A percentile compares a stretch with the other conserved stretches of the same genome.
These are phyloP conservation scores for Brachypteracias leptosomus DNA, from an alignment of 2,113 vertebrate genomes.

Conservation along the genomic window DNA sequence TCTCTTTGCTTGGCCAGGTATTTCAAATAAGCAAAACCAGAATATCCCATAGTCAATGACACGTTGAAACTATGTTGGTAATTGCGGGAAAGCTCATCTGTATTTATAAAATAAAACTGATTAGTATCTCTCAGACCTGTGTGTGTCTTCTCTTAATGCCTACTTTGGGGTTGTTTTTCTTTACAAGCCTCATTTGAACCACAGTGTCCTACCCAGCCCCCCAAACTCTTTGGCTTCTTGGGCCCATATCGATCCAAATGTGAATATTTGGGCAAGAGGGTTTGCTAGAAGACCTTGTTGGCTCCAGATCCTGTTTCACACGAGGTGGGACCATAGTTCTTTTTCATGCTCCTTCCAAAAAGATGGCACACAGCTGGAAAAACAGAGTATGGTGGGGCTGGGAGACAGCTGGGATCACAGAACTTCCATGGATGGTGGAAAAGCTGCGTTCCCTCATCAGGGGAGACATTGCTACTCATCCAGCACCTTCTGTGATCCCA, in stretches of 20 bases:
- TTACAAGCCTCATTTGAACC: neutral
- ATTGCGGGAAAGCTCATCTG: slow-evolving; percentile 71
- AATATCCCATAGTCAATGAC: slow-evolving; percentile 55
- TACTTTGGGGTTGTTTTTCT: neutral
- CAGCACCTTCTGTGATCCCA: neutral
- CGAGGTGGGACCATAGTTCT: neutral
- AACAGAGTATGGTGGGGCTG: neutral
- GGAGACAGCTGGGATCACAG: neutral
- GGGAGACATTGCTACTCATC: neutral
- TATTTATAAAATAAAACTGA: slow-evolving; percentile 78
- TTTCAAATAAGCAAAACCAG: slow-evolving; percentile 64
- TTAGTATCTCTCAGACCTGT: slow-evolving; percentile 68
- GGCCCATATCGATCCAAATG: too few species aligned
- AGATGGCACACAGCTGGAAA: neutral
- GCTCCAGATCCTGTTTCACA: neutral
- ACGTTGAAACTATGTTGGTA: slow-evolving; percentile 63
- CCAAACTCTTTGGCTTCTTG: neutral
- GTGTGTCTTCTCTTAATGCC: slow-evolving; percentile 45
- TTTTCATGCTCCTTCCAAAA: neutral
- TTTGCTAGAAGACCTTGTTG: neutral
- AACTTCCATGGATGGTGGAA: neutral
- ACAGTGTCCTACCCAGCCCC: neutral
- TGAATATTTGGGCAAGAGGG: neutral
- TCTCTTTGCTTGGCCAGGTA: slow-evolving; percentile 67
- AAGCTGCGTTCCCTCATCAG: neutral